Evolutionary conservation across 2,797 vertebrate species (phyloP), one percentile per base, ranked within the genome.

Genomic region (Chiroxiphia lanceolata): DNA sequence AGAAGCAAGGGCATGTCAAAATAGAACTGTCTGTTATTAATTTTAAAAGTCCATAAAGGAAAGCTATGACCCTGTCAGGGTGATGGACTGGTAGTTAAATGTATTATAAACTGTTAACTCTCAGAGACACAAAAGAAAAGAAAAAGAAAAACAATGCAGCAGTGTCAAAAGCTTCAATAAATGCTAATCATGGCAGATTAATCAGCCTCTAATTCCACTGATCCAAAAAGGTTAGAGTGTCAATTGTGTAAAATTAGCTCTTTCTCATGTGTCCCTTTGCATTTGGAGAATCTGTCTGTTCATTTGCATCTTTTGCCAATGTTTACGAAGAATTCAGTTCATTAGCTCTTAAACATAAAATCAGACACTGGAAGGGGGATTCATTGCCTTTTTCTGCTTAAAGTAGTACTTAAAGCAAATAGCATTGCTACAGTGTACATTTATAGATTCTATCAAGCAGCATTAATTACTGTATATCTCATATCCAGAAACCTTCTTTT

Each of bases 101-200:
- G 97, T 96, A 97, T 98, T 97, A 93, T 98, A 98, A 97, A 98
- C 97, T 95, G 97, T 97, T 97, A 98, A 97, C 96, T 96, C 96
- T 96, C 69, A 81, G 95, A 94, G 95, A 96, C 80, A 91, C 94
- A 89, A 94, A 83, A 84, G 70, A 92, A 96, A 95, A 87, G 48
- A 69, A 91, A 95, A 86, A 81, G 85, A 91, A 97, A 97, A 97
- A 97, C 97, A 97, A 97, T 97, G 96, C 88, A 59, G 95, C 90
- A 80, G 91, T 94, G 97, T 98, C 97, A 97, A 96, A 98, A 97
- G 98, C 97, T 97, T 96, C 95, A 96, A 96, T 98, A 98, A 98
- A 98, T 98, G 97, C 98, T 98, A 98, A 99, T 98, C 98, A 97
- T 91, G 97, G 98, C 97, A 98, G 98, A 99, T 98, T 98, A 99